phyloP scores from a whole-genome alignment of 1,140 invertebrate genomes.

The Berghia stephanieae region DNA sequence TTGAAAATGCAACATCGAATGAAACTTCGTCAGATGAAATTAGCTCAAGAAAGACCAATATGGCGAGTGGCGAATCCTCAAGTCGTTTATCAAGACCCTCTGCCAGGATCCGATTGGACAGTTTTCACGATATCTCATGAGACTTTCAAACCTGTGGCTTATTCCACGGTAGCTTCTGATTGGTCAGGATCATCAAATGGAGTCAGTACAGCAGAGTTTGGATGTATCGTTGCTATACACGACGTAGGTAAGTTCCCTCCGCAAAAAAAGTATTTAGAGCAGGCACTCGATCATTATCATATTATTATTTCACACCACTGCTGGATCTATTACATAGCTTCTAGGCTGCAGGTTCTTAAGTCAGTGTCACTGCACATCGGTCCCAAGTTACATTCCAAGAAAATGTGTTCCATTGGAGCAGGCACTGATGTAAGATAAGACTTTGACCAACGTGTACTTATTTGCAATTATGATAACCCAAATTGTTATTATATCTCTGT shows the following conservation, averaged over 20 bases:
- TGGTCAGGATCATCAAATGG: slow-evolving; percentile 40
- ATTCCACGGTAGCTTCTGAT: slow-evolving; percentile 72
- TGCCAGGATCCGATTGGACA: slow-evolving; percentile 87
- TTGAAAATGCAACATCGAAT: slow-evolving; percentile 92
- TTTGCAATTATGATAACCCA: too few relatives aligned
- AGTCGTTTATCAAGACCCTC: slow-evolving; percentile 84
- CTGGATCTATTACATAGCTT: slow-evolving; percentile 26
- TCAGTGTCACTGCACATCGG: too few relatives aligned
- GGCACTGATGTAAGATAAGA: too few relatives aligned
- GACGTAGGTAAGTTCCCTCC: slow-evolving; percentile 22
- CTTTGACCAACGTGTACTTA: too few relatives aligned
- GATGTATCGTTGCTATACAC: slow-evolving; percentile 17
- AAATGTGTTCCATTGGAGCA: too few relatives aligned
- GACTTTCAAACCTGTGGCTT: slow-evolving; percentile 90
- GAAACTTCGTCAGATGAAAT: slow-evolving; percentile 84
- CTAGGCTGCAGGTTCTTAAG: too few relatives aligned
- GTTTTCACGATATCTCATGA: slow-evolving; percentile 92
- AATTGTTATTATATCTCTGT: too few relatives aligned
- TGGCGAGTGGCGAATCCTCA: slow-evolving; percentile 87
- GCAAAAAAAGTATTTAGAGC: too few relatives aligned
- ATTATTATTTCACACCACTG: too few relatives aligned
- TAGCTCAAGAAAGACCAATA: slow-evolving; percentile 89
- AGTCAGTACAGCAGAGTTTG: slow-evolving; percentile 17
- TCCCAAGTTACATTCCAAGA: too few relatives aligned
- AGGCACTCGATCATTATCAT: too few relatives aligned